Evolutionary conservation across 2,113 vertebrate genomes (phyloP).

Genomic region (Porphyrio hochstetteri): DNA sequence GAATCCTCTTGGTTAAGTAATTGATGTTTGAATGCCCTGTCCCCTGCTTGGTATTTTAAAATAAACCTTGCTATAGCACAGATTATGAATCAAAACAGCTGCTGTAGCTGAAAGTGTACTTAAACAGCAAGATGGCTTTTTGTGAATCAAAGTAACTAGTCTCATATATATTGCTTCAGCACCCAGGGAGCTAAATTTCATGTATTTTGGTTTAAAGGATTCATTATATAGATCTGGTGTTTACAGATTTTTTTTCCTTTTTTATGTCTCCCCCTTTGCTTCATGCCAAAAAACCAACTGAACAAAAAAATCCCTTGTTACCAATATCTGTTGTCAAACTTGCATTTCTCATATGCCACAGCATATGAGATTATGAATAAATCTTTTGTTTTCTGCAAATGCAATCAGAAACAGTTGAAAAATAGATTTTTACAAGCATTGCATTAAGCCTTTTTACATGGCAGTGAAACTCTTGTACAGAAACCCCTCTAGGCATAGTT

Average conservation of each 20-base stretch:
- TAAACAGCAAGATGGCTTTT: conserved; percentile 13
- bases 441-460: neutral
- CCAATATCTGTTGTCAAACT: conserved; percentile 30
- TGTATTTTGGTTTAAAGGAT: conserved; percentile 2
- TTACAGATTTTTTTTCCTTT: neutral
- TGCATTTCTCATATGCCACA: conserved; percentile 14
- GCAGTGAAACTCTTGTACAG: neutral
- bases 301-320: neutral
- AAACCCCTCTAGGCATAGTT: neutral
- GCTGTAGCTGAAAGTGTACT: conserved; percentile 5
- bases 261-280: neutral
- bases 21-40: conserved; percentile 56
- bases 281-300: neutral
- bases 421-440: neutral
- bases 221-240: conserved; percentile 11
- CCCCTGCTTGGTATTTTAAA: conserved; percentile 65
- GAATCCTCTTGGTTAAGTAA: conserved; percentile 56
- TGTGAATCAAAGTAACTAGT: neutral
- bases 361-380: conserved; percentile 19
- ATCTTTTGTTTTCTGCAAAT: conserved; percentile 42
- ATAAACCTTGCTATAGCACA: conserved; percentile 55
- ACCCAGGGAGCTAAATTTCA: conserved; percentile 1
- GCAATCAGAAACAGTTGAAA: neutral
- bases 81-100: conserved; percentile 57
- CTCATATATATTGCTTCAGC: conserved; percentile 8